Evolutionary conservation across 2,888 invertebrate species (phyloP), one percentile per base, ranked within the genome.

Genomic region (Sipunculus nudus): DNA sequence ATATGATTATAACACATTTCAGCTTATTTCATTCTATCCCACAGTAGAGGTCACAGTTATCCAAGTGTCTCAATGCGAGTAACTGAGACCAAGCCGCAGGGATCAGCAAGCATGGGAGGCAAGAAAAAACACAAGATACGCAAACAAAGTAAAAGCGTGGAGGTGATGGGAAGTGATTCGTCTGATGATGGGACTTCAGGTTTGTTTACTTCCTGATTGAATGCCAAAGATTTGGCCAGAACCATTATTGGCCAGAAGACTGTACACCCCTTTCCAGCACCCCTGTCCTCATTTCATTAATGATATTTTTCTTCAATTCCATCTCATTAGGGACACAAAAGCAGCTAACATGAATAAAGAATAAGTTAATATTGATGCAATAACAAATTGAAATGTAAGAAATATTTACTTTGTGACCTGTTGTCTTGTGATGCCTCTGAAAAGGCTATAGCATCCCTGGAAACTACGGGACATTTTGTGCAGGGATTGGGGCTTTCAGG

Each of bases 1-100:
- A n/a, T n/a, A n/a, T n/a, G n/a, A n/a, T n/a, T n/a, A n/a, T n/a
- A n/a, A n/a, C n/a, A n/a, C n/a, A n/a, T n/a, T n/a, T n/a, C n/a
- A n/a, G n/a, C n/a, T n/a, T n/a, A n/a, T n/a, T n/a, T n/a, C n/a
- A n/a, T n/a, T n/a, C n/a, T n/a, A n/a, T n/a, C n/a, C n/a, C n/a
- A n/a, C n/a, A n/a, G n/a, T n/a, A n/a, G n/a, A n/a, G n/a, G n/a
- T n/a, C n/a, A n/a, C n/a, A n/a, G n/a, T n/a, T n/a, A n/a, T n/a
- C n/a, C n/a, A n/a, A n/a, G n/a, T n/a, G n/a, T n/a, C n/a, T 71
- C 65, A 70, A 79, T 79, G 79, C 73, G 78, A 76, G 79, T 79
- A 52, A 66, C 73, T 55, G 78, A 78, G 53, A 68, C 68, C 19
- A 74, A 72, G 59, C 72, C 72, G 35, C 67, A 70, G 23, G 49